These are phyloP conservation scores for Bruchidius siliquastri DNA, from an alignment of 2,888 invertebrate species.

Conservation along the genomic window DNA sequence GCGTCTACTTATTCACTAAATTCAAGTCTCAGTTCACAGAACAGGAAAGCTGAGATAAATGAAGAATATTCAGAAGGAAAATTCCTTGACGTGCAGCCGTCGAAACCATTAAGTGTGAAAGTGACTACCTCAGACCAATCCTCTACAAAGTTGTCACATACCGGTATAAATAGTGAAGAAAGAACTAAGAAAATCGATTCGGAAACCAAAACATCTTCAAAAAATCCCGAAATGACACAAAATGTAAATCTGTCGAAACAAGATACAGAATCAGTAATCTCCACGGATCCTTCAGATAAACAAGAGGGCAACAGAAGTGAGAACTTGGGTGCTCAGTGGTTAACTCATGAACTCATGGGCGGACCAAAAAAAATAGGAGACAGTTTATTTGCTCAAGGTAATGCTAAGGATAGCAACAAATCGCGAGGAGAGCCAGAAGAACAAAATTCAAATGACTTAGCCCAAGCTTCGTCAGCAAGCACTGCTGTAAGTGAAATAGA, in stretches of 20 bases:
- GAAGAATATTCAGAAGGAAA: no score
- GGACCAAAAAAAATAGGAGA: neutral
- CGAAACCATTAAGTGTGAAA: neutral
- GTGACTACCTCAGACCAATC: neutral
- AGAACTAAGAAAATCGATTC: neutral
- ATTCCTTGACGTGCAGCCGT: no score
- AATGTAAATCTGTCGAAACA: neutral
- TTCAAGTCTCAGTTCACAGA: no score
- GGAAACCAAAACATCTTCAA: neutral
- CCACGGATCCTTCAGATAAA: no score
- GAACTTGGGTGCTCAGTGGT: no score
- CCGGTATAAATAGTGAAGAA: neutral
- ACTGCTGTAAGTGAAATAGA: neutral
- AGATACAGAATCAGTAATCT: neutral
- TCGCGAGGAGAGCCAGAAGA: neutral
- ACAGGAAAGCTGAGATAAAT: no score
- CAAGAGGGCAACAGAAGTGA: no score
- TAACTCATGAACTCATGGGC: no score
- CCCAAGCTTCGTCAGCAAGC: neutral
- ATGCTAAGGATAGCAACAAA: neutral
- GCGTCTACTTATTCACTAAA: no score
- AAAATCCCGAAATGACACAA: neutral
- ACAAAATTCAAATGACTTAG: neutral
- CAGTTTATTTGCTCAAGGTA: neutral
- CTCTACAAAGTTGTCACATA: neutral